Evolutionary conservation across 1,140 invertebrate species (phyloP).

Genomic region (Holcopasites calliopsidis): DNA sequence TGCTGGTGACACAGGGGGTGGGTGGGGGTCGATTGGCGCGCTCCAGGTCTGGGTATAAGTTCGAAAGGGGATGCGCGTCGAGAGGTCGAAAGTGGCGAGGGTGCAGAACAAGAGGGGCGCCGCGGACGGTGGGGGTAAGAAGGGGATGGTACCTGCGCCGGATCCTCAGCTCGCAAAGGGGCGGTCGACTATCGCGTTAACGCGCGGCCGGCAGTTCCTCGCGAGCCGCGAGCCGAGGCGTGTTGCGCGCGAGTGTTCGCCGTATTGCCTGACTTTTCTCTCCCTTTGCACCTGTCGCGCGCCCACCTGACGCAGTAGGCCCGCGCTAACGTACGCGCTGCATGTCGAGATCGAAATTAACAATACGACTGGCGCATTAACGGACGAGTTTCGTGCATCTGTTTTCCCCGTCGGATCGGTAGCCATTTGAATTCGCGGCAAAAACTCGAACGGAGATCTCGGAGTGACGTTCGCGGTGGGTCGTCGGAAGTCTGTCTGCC

Average conservation of each 20-base stretch:
- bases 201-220: constrained; percentile 71
- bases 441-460: neutral
- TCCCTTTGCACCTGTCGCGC: constrained; percentile 10
- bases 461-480: neutral
- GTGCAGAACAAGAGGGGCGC: constrained; percentile 24
- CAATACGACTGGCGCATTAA: neutral
- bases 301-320: too few species aligned
- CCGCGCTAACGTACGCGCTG: neutral
- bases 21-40: constrained; percentile 14
- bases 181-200: constrained; percentile 58
- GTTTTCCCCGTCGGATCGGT: neutral
- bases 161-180: constrained; percentile 51
- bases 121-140: constrained; percentile 32
- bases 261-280: neutral
- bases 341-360: neutral
- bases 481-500: too few species aligned
- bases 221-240: constrained; percentile 72
- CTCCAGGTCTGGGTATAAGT: constrained; percentile 49
- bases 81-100: constrained; percentile 44
- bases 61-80: constrained; percentile 46
- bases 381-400: neutral
- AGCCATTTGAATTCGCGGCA: neutral
- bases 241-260: constrained; percentile 29
- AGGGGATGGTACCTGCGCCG: constrained; percentile 57
- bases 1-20: neutral